Conservation (phyloP, 2,888 invertebrate genomes). For the Synanthedon tipuliformis region DNA sequence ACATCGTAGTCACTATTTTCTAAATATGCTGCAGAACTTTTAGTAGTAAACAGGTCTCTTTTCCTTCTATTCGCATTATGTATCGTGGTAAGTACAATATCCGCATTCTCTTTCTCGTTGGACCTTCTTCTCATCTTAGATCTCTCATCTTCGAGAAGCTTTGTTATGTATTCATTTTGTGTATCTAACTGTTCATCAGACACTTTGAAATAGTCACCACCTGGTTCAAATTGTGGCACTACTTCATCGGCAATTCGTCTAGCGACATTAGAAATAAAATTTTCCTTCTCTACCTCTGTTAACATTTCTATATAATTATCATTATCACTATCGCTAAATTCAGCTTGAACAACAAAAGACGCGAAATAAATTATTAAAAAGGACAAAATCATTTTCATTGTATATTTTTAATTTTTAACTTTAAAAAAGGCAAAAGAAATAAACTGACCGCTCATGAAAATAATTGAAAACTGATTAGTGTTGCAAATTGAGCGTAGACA, state of each 20-base stretch:
- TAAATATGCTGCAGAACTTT: no score
- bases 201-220: conserved; percentile 21
- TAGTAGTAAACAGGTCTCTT: neutral
- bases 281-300: conserved; percentile 39
- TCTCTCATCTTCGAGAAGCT: conserved; percentile 37
- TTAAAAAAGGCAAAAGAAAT: neutral
- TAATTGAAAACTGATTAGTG: conserved; percentile 14
- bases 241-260: conserved; percentile 39
- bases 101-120: conserved; percentile 5
- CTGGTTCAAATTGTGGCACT: conserved; percentile 11
- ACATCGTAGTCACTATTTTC: no score
- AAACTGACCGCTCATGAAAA: neutral
- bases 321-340: conserved; percentile 19
- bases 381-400: conserved; percentile 19
- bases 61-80: conserved; percentile 7
- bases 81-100: conserved; percentile 5
- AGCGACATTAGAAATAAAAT: conserved; percentile 40
- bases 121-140: conserved; percentile 12
- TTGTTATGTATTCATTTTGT: conserved; percentile 32
- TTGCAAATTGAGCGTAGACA: conserved; percentile 7
- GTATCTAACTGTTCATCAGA: conserved; percentile 28
- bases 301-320: conserved; percentile 41
- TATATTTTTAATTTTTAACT: conserved; percentile 1
- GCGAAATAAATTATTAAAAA: conserved; percentile 16
- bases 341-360: neutral